Conservation (phyloP, 2,113 vertebrate species). For the Pygoscelis antarcticus region DNA sequence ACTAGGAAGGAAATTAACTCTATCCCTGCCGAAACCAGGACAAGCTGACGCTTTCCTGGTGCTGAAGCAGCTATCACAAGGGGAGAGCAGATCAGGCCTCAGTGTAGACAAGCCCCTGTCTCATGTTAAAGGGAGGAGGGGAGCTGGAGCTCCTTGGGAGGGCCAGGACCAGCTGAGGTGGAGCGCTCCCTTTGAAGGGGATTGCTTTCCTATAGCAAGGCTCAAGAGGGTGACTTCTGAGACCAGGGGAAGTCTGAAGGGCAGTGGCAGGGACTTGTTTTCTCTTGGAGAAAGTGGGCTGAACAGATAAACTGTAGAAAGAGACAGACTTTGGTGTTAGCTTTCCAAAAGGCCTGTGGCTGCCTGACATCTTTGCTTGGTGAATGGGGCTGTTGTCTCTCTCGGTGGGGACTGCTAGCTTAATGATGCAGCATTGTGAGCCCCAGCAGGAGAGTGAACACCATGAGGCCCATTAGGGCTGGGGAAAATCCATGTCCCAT, state of each 20-base stretch:
- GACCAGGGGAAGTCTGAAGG: neutral
- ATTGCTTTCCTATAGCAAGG: neutral
- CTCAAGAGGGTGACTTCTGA: neutral
- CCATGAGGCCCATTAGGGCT: constrained; percentile 63
- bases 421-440: constrained; percentile 54
- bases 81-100: neutral
- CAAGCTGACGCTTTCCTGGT: neutral
- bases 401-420: neutral
- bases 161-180: neutral
- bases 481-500: constrained; percentile 59
- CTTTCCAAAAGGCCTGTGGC: neutral
- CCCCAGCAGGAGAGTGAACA: constrained; percentile 26
- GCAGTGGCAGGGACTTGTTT: neutral
- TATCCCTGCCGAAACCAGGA: too few relatives aligned
- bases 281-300: neutral
- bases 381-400: constrained; percentile 38
- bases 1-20: too few relatives aligned
- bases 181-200: neutral
- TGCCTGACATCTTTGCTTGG: constrained; percentile 1
- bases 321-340: neutral
- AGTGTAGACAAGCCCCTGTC: neutral
- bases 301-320: neutral
- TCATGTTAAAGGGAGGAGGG: neutral
- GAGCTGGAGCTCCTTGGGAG: neutral
- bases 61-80: neutral